Evolutionary conservation across 2,888 invertebrate species (phyloP).

Genomic region (Drosophila pegasa): DNA sequence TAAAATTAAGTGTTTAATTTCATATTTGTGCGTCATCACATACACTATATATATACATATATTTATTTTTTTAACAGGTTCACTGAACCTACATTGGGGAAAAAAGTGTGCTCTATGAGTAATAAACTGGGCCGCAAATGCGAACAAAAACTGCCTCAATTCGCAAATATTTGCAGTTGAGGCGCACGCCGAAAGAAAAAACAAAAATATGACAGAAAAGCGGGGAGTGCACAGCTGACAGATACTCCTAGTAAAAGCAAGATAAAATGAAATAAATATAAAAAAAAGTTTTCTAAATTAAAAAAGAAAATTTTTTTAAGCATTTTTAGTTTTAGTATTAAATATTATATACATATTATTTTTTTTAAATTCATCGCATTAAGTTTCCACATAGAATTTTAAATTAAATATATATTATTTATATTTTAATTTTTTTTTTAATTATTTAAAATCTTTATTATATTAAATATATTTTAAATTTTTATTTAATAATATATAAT

Average conservation of each 20-base stretch:
- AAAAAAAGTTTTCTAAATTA: neutral
- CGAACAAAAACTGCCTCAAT: slow-evolving; percentile 57
- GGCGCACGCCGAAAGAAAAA: slow-evolving; percentile 36
- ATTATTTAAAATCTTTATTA: too few species aligned
- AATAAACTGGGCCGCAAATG: slow-evolving; percentile 50
- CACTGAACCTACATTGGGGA: slow-evolving; percentile 37
- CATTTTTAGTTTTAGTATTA: too few species aligned
- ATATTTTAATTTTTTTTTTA: too few species aligned
- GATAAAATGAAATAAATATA: neutral
- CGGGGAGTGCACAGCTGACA: neutral
- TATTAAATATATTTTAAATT: too few species aligned
- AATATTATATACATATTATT: too few species aligned
- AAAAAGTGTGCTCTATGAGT: slow-evolving; percentile 54
- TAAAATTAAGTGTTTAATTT: slow-evolving; percentile 26
- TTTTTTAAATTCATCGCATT: too few species aligned
- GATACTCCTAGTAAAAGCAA: neutral
- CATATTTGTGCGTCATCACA: slow-evolving; percentile 36
- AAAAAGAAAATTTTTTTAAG: too few species aligned
- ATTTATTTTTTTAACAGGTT: slow-evolving; percentile 1
- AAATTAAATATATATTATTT: too few species aligned
- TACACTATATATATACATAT: neutral
- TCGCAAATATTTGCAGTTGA: slow-evolving; percentile 66
- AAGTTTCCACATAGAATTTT: too few species aligned
- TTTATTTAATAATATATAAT: too few species aligned
- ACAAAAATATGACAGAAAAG: slow-evolving; percentile 24